Conservation (phyloP, 2,888 invertebrate species). For the Petrolisthes manimaculis region DNA sequence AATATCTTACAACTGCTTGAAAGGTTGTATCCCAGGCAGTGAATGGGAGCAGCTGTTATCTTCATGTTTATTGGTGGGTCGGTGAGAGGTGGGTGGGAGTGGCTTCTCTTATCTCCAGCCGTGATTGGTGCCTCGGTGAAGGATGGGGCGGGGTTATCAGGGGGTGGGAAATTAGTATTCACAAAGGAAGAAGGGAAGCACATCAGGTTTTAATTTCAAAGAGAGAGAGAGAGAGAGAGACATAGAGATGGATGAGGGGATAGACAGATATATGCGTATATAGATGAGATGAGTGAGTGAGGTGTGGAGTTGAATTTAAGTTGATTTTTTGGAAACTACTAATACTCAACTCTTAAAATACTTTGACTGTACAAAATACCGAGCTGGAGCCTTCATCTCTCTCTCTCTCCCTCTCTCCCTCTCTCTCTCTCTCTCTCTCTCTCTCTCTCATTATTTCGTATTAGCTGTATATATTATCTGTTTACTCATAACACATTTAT, state of each 20-base stretch:
- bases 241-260: not conserved
- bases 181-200: not conserved
- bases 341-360: too few relatives aligned
- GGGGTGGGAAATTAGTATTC: slow-evolving; percentile 26
- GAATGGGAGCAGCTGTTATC: slow-evolving; percentile 19
- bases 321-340: too few relatives aligned
- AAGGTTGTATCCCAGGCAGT: too few relatives aligned
- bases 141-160: slow-evolving; percentile 38
- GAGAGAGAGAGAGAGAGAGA: not conserved
- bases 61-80: slow-evolving; percentile 28
- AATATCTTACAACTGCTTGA: too few relatives aligned
- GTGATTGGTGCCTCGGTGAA: slow-evolving; percentile 12
- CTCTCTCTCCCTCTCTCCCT: too few relatives aligned
- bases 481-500: too few relatives aligned
- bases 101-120: slow-evolving; percentile 30
- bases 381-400: too few relatives aligned
- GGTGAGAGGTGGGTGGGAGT: slow-evolving; percentile 13
- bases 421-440: too few relatives aligned
- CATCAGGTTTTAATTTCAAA: not conserved
- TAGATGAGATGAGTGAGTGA: not conserved
- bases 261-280: not conserved
- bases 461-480: too few relatives aligned
- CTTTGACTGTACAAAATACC: too few relatives aligned
- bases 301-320: too few relatives aligned
- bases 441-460: too few relatives aligned